These are phyloP conservation scores for Congeria kusceri DNA, from an alignment of 2,888 invertebrate genomes.

Conservation along the genomic window DNA sequence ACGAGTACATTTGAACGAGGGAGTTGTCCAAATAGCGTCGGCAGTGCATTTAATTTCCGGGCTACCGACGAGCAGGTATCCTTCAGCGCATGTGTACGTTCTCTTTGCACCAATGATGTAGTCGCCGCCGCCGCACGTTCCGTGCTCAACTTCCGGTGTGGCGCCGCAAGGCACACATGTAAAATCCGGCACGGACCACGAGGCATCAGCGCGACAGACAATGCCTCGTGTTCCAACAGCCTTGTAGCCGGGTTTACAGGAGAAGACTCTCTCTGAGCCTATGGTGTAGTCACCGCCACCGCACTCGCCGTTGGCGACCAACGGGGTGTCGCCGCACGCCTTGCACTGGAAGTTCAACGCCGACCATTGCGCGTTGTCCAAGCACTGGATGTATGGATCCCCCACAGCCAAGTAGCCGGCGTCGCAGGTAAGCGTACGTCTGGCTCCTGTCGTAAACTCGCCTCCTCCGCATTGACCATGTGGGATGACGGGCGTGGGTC, in stretches of 20 bases:
- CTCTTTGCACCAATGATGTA: slow-evolving; percentile 12
- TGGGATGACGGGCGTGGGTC: slow-evolving; percentile 23
- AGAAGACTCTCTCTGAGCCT: slow-evolving; percentile 25
- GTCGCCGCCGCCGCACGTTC: slow-evolving; percentile 11
- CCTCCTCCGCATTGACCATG: slow-evolving; percentile 36
- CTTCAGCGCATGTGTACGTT: slow-evolving; percentile 13
- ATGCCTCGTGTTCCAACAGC: slow-evolving; percentile 31
- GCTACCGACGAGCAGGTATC: slow-evolving; percentile 17
- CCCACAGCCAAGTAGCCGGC: slow-evolving; percentile 41
- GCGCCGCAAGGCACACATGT: slow-evolving; percentile 14
- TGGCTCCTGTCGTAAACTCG: slow-evolving; percentile 27
- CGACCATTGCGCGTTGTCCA: slow-evolving; percentile 28
- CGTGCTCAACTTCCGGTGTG: slow-evolving; percentile 16
- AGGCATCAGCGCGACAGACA: slow-evolving; percentile 31
- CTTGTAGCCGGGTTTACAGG: slow-evolving; percentile 45
- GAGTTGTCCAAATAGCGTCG: slow-evolving; percentile 19
- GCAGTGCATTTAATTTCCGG: slow-evolving; percentile 23
- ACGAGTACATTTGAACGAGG: slow-evolving; percentile 12
- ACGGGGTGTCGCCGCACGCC: slow-evolving; percentile 33
- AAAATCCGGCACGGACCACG: slow-evolving; percentile 22
- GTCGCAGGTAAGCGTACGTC: slow-evolving; percentile 23
- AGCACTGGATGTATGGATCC: slow-evolving; percentile 34
- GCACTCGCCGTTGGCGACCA: slow-evolving; percentile 35
- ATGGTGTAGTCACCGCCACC: slow-evolving; percentile 35
- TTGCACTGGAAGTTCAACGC: slow-evolving; percentile 27